Evolutionary conservation across 2,113 vertebrate genomes (phyloP), one percentile per base, ranked within the genome.

Genomic region (Ictidomys tridecemlineatus): DNA sequence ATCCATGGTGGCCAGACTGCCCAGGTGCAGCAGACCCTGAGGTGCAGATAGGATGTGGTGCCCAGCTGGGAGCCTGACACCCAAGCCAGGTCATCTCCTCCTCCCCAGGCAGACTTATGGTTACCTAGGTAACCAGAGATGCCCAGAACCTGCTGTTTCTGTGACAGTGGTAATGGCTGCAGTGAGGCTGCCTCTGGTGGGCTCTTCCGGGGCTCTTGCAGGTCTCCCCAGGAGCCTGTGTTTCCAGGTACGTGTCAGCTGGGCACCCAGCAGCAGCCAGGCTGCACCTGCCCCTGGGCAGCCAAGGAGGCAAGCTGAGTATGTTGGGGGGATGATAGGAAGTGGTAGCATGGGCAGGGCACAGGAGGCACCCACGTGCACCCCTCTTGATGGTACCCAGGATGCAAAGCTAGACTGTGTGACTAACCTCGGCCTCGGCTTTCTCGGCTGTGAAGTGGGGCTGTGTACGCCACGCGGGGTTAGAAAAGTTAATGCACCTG

Each of bases 11-110:
- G 56, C 20, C 20, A 58, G 80, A 24, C 89, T 90, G 24, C 74
- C 69, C 58, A 5, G 17, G 32, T 45, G 28, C 20, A 1, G 61
- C 45, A 13, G 91, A 42, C 84, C 51, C 69, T 8, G 9, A 10
- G 53, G 61, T 37, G 39, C 56, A 30, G 39, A 72, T 58, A 32
- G 82, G 67, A 85, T 58, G 89, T 63, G 78, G 85, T n/a, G 16
- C 77, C 91, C 83, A 77, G 78, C 37, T 30, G 93, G 76, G 78
- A 76, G 95, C 94, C 86, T 97, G 97, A 89, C 94, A 93, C 92
- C 98, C 97, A 83, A 94, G 97, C 91, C 96, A 78, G 63, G 97
- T 97, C 56, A 53, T 79, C 79, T 37, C 39, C 79, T 37, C 39
- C 48, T 51, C 26, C 30, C 22, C 86, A 87, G 72, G 86, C 76